A percentile compares a stretch with the other conserved stretches of the same genome.
These are phyloP conservation scores for Bubo blakistoni DNA, from an alignment of 2,113 vertebrate genomes.

Conservation along the genomic window DNA sequence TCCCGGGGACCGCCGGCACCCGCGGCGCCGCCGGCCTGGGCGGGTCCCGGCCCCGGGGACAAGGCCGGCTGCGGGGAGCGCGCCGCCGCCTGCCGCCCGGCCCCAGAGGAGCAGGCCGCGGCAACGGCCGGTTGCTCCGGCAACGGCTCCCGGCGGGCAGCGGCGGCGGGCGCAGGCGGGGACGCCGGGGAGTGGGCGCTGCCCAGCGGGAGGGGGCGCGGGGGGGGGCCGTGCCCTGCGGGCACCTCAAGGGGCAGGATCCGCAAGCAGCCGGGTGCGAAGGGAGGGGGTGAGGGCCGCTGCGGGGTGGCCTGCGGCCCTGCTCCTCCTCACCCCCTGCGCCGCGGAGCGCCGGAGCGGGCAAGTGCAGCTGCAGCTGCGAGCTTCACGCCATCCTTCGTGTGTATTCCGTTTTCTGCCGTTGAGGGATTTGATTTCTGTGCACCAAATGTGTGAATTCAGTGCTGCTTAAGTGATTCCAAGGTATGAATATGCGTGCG, in stretches of 20 bases:
- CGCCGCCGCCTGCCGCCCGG: background rate
- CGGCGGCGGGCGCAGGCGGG: background rate
- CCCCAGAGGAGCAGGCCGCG: background rate
- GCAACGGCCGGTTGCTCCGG: background rate
- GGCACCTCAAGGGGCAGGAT: background rate
- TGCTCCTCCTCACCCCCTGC: background rate
- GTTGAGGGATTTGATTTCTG: background rate
- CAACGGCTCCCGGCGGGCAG: background rate
- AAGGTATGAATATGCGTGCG: background rate
- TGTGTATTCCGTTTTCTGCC: background rate
- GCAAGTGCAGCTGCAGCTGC: rapidly evolving
- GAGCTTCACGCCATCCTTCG: rapidly evolving
- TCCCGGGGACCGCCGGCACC: background rate
- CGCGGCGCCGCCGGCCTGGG: background rate
- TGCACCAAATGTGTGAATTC: rapidly evolving
- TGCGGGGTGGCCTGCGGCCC: background rate
- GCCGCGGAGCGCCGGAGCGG: rapidly evolving
- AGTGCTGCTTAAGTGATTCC: background rate
- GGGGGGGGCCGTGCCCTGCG: no score
- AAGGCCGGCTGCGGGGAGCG: no score
- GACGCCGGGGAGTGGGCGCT: no score
- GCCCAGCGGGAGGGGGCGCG: no score
- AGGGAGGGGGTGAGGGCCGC: background rate
- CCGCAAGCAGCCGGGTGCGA: background rate
- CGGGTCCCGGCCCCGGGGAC: background rate